A percentile compares a stretch with the other conserved stretches of the same genome.
Conservation (phyloP, 1,140 invertebrate species). For the Micrasema longulum region DNA sequence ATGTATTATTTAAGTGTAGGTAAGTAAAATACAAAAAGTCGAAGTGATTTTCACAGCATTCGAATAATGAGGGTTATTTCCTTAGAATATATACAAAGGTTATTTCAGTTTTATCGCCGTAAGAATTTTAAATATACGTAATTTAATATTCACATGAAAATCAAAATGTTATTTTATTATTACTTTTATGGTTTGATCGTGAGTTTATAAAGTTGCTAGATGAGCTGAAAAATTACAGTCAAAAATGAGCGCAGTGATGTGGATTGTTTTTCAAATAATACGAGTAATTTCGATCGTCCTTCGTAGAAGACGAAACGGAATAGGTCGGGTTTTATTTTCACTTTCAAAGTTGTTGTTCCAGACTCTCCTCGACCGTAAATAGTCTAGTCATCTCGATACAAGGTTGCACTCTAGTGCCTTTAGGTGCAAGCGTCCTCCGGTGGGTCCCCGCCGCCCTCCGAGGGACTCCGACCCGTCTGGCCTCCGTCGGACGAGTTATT, state of each 20-base stretch:
- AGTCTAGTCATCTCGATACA: slow-evolving; percentile 31
- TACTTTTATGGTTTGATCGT: no score
- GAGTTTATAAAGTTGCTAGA: background rate
- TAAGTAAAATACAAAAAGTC: no score
- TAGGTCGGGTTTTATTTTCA: slow-evolving; percentile 31
- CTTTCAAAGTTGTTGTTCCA: slow-evolving; percentile 17
- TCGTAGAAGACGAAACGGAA: slow-evolving; percentile 24
- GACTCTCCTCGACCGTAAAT: slow-evolving; percentile 20
- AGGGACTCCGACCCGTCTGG: slow-evolving; percentile 5
- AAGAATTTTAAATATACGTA: no score
- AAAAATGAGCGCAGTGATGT: no score
- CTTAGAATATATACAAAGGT: no score
- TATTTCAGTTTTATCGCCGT: no score
- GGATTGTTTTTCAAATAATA: no score
- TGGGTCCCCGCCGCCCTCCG: background rate
- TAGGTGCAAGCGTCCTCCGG: slow-evolving; percentile 23
- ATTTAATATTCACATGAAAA: no score
- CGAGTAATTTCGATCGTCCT: slow-evolving; percentile 7
- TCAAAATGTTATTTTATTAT: no score
- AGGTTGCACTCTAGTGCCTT: slow-evolving; percentile 17
- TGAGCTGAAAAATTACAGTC: slow-evolving; percentile 8
- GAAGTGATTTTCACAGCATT: no score
- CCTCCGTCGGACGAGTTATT: background rate
- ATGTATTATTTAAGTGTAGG: no score
- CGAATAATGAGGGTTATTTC: no score